A percentile compares a stretch with the other conserved stretches of the same genome.
phyloP scores from a whole-genome alignment of 2,888 invertebrate species.

The Oasisia sp. region DNA sequence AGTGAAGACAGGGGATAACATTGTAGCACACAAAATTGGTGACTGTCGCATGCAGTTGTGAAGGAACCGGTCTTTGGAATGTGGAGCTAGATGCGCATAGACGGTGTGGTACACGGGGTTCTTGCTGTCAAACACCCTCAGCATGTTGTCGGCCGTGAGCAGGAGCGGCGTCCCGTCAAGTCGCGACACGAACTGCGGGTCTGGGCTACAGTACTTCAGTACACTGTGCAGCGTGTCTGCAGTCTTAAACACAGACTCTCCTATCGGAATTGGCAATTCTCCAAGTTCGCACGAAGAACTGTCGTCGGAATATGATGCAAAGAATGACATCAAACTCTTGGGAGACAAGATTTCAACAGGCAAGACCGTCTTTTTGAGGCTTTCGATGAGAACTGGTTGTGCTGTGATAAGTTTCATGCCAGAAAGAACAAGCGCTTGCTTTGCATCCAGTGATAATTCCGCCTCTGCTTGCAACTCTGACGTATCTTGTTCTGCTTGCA shows the following conservation, averaged over 20 bases:
- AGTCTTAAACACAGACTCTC: constrained; percentile 35
- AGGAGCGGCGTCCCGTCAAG: constrained; percentile 48
- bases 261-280: constrained; percentile 33
- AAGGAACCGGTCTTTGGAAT: constrained; percentile 33
- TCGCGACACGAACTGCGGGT: constrained; percentile 32
- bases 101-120: constrained; percentile 38
- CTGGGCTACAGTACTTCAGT: constrained; percentile 41
- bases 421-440: neutral
- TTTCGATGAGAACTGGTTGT: constrained; percentile 33
- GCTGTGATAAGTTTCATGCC: constrained; percentile 39
- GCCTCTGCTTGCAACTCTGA: neutral
- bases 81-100: constrained; percentile 37
- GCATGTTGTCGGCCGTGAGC: constrained; percentile 42
- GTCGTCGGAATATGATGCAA: constrained; percentile 33
- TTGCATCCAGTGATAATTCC: neutral
- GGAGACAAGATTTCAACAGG: constrained; percentile 41
- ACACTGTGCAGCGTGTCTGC: constrained; percentile 37
- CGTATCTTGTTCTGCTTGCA: neutral
- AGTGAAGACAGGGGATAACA: constrained; percentile 22
- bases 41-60: constrained; percentile 8
- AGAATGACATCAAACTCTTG: constrained; percentile 40
- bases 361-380: constrained; percentile 36
- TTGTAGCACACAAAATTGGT: too few species aligned
- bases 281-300: constrained; percentile 36
- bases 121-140: constrained; percentile 39